These are phyloP conservation scores for Acanthopleura granulata DNA, from an alignment of 2,888 invertebrate species.

Conservation along the genomic window DNA sequence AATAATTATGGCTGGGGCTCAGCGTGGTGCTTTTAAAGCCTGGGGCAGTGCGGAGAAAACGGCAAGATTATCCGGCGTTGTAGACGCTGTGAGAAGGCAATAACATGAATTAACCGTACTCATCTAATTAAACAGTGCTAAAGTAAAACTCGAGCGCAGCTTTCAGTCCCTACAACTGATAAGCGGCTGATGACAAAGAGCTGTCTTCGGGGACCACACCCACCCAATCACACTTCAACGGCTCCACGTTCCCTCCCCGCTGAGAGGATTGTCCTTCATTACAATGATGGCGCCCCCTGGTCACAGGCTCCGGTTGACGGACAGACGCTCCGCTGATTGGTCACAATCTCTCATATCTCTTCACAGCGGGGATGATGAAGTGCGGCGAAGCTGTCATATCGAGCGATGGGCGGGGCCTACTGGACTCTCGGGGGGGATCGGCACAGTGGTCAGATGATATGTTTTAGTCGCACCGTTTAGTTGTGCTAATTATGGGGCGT, in stretches of 20 bases:
- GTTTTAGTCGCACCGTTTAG: too few species aligned
- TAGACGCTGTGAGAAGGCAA: background rate
- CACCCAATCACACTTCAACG: conserved; percentile 9
- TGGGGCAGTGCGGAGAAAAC: background rate
- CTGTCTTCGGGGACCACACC: background rate
- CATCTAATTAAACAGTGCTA: conserved; percentile 18
- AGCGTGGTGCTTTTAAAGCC: conserved; percentile 13
- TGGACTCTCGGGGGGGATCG: too few species aligned
- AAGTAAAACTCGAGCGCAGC: background rate
- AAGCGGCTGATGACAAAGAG: conserved; percentile 3
- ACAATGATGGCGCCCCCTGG: conserved; percentile 18
- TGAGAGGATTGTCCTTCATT: background rate
- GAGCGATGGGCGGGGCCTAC: background rate
- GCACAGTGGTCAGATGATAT: too few species aligned
- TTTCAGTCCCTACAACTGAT: conserved; percentile 1
- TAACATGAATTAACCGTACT: conserved; percentile 8
- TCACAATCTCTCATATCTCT: background rate
- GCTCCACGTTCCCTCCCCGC: background rate
- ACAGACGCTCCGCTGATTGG: conserved; percentile 1
- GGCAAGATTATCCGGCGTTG: background rate
- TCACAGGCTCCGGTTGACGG: background rate
- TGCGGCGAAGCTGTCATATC: background rate
- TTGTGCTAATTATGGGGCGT: too few species aligned
- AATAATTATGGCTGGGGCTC: conserved; percentile 4
- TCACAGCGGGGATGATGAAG: conserved; percentile 1